phyloP scores from a whole-genome alignment of 2,888 invertebrate species.

The Drosophila anomelani region DNA sequence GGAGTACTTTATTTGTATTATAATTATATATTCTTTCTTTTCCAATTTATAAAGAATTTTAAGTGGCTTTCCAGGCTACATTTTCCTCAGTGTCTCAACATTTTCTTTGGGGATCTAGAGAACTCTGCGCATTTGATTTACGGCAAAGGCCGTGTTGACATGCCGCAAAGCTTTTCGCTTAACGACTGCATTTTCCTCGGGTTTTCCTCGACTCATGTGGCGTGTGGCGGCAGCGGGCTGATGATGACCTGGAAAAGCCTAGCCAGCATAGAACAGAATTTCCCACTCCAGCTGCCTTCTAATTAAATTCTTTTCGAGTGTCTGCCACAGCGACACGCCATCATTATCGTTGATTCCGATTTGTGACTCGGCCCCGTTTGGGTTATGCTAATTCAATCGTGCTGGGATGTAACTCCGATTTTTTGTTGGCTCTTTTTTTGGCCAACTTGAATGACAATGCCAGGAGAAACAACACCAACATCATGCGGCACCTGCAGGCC shows the following conservation, averaged over 20 bases:
- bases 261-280: conserved; percentile 4
- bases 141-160: conserved; percentile 75
- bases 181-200: conserved; percentile 62
- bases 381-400: conserved; percentile 67
- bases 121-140: conserved; percentile 66
- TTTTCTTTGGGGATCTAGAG: conserved; percentile 44
- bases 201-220: conserved; percentile 43
- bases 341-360: conserved; percentile 47
- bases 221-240: conserved; percentile 20
- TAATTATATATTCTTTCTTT: neutral
- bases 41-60: neutral
- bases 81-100: neutral
- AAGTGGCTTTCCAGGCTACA: accelerated
- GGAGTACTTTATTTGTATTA: neutral
- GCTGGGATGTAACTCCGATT: conserved; percentile 27
- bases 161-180: conserved; percentile 65
- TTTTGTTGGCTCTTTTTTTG: conserved; percentile 2
- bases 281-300: conserved; percentile 32
- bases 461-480: conserved; percentile 4
- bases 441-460: conserved; percentile 34
- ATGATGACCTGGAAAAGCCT: conserved; percentile 63
- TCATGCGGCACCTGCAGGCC: conserved; percentile 37
- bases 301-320: conserved; percentile 47
- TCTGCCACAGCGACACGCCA: conserved; percentile 50
- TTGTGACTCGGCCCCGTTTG: conserved; percentile 40